phyloP scores from a whole-genome alignment of 2,888 invertebrate species.

The Corythucha ciliata region DNA sequence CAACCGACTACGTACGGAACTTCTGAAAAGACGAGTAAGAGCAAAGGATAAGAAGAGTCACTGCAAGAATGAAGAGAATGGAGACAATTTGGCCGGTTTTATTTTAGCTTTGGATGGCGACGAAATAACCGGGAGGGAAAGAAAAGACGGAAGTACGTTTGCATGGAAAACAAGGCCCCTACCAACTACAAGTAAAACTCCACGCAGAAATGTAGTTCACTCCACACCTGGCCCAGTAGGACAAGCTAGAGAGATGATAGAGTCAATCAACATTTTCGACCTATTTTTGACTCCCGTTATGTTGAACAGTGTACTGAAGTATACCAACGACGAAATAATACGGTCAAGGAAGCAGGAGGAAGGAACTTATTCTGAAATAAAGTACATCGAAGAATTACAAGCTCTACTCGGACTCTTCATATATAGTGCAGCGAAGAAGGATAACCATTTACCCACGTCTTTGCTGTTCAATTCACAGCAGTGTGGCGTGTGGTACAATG shows the following conservation, averaged over 20 bases:
- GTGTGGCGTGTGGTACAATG: constrained; percentile 6
- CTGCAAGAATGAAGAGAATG: too few species aligned
- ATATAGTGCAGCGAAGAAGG: constrained; percentile 10
- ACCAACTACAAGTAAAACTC: neutral
- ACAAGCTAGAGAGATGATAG: neutral
- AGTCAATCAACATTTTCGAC: neutral
- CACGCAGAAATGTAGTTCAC: constrained; percentile 9
- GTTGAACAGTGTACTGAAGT: neutral
- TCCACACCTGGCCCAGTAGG: constrained; percentile 7
- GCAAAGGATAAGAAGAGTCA: too few species aligned
- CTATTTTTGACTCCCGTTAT: constrained; percentile 12
- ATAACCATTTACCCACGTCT: constrained; percentile 16
- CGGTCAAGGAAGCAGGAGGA: neutral
- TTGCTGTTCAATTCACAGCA: constrained; percentile 7
- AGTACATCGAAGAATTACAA: constrained; percentile 8
- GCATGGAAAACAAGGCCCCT: constrained; percentile 13
- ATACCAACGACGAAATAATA: constrained; percentile 13
- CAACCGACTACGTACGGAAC: too few species aligned
- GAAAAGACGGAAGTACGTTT: constrained; percentile 3
- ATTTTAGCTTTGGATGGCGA: constrained; percentile 1
- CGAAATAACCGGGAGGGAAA: neutral
- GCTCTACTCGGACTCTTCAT: constrained; percentile 20
- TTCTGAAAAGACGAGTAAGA: too few species aligned
- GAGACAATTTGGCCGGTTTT: too few species aligned
- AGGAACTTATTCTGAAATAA: constrained; percentile 5